Conservation (phyloP, 2,797 vertebrate species). For the Galagoides demidoff region DNA sequence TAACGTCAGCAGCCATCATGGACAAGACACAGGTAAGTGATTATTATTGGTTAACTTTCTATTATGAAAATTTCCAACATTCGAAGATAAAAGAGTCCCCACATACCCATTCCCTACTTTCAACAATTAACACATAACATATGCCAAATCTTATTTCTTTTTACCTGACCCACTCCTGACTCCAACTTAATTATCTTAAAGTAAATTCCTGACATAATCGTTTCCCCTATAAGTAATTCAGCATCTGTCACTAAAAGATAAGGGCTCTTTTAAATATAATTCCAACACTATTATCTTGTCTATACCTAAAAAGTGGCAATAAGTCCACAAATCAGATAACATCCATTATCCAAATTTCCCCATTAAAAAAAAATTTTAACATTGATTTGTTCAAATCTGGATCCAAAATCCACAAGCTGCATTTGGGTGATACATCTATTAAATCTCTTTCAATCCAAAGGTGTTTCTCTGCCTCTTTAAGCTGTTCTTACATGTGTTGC, state of each 20-base stretch:
- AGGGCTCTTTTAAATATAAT: neutral
- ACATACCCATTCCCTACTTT: neutral
- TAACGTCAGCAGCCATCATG: constrained; percentile 5
- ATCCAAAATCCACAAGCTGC: neutral
- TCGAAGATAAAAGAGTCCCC: neutral
- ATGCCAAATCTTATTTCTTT: neutral
- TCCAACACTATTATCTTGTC: neutral
- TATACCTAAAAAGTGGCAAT: neutral
- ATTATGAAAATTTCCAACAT: constrained; percentile 16
- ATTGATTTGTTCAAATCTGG: neutral
- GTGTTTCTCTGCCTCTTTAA: constrained; percentile 20
- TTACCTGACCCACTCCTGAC: neutral
- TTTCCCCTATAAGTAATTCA: neutral
- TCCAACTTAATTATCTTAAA: neutral
- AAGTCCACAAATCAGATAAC: neutral
- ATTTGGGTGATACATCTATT: neutral
- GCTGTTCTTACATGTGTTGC: neutral
- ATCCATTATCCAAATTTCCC: neutral
- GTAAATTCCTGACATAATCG: neutral
- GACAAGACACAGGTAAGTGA: neutral
- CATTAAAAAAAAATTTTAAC: neutral
- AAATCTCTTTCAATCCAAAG: constrained; percentile 26
- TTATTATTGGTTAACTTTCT: neutral
- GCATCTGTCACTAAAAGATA: constrained; percentile 27
- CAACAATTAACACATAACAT: neutral